Evolutionary conservation across 2,888 invertebrate genomes (phyloP).

Genomic region (Sabellastarte sp.): DNA sequence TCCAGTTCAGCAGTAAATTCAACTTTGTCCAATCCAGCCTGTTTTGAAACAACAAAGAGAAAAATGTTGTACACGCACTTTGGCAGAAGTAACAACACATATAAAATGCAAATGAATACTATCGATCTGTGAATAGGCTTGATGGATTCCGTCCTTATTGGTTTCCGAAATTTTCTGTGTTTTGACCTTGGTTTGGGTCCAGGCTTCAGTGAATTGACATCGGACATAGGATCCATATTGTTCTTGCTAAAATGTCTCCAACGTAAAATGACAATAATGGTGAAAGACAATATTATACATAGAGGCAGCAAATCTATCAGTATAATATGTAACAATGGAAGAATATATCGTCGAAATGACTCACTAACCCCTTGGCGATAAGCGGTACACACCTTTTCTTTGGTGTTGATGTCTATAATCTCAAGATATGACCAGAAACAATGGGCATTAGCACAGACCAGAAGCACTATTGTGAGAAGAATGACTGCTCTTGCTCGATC

Average conservation of each 20-base stretch:
- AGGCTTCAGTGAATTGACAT: constrained; percentile 14
- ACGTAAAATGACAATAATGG: constrained; percentile 31
- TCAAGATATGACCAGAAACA: constrained; percentile 57
- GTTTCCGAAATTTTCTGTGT: no score
- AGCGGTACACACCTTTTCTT: constrained; percentile 22
- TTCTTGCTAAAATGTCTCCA: constrained; percentile 6
- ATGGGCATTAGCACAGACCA: constrained; percentile 52
- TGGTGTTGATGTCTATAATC: constrained; percentile 37
- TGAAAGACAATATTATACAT: constrained; percentile 33
- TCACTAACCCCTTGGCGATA: constrained; percentile 21
- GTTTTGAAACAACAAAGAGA: constrained; percentile 16
- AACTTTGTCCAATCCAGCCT: constrained; percentile 9
- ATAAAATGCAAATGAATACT: constrained; percentile 24
- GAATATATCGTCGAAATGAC: constrained; percentile 40
- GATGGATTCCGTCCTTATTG: constrained; percentile 28
- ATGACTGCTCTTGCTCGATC: constrained; percentile 50
- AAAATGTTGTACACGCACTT: constrained; percentile 29
- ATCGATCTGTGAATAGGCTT: constrained; percentile 29
- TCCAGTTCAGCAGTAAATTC: constrained; percentile 6
- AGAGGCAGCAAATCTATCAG: constrained; percentile 44
- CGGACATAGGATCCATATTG: constrained; percentile 9
- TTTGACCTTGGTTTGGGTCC: constrained; percentile 31
- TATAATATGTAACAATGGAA: constrained; percentile 45
- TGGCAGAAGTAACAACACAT: constrained; percentile 31
- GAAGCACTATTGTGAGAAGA: constrained; percentile 45